phyloP scores from a whole-genome alignment of 2,113 vertebrate genomes.

The Lucifuga dentata region DNA sequence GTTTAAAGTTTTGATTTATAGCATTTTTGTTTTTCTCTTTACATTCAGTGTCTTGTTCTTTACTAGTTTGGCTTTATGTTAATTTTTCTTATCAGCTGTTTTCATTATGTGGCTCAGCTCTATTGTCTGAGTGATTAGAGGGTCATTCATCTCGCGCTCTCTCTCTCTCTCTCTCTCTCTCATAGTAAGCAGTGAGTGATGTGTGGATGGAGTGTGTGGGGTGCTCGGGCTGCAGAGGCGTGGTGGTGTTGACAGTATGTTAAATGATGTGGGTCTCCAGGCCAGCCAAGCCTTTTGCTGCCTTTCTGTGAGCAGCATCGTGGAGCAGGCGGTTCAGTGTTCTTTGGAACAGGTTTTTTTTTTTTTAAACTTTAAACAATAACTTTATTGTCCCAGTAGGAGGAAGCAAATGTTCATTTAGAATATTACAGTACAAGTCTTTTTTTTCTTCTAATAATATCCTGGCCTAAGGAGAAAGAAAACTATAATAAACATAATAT shows the following conservation, averaged over 20 bases:
- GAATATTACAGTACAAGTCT: too few relatives aligned
- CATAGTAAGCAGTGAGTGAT: conserved; percentile 61
- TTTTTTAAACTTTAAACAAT: not conserved
- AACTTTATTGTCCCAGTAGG: conserved; percentile 19
- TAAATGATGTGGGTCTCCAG: conserved; percentile 68
- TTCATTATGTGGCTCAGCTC: conserved; percentile 71
- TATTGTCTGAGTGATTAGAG: conserved; percentile 74
- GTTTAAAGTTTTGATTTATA: conserved; percentile 67
- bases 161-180: conserved; percentile 5
- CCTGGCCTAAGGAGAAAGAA: too few relatives aligned
- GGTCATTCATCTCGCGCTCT: conserved; percentile 61
- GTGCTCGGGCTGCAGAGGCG: conserved; percentile 50
- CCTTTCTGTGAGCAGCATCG: conserved; percentile 24
- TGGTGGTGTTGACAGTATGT: conserved; percentile 67
- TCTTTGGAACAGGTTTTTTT: too few relatives aligned
- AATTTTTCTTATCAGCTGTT: conserved; percentile 73
- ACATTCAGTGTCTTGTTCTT: conserved; percentile 66
- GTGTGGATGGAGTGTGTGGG: conserved; percentile 53
- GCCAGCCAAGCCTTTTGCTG: conserved; percentile 28
- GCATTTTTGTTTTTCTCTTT: conserved; percentile 57
- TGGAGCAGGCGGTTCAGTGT: too few relatives aligned
- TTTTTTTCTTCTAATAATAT: too few relatives aligned
- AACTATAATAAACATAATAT: too few relatives aligned
- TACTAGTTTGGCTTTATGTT: conserved; percentile 74
- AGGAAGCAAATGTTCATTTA: not conserved